Evolutionary conservation across 2,797 vertebrate genomes (phyloP), one percentile per base, ranked within the genome.

Genomic region (Crenuchus spilurus): DNA sequence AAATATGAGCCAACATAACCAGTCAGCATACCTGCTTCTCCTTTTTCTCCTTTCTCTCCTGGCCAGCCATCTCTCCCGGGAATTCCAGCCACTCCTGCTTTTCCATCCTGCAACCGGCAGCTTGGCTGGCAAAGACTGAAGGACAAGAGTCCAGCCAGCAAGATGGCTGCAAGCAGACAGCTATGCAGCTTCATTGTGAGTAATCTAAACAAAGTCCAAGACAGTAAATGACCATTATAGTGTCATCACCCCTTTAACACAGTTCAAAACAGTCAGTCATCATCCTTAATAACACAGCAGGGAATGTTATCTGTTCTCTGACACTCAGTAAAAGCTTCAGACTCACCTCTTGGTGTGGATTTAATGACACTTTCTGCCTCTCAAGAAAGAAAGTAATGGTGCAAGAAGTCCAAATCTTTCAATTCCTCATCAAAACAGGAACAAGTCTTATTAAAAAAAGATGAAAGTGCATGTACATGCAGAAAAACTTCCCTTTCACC

Each of bases 21-120:
- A 67, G 6, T 4, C 33, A 46, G 18, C n/a, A 71, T 86, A 95
- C 94, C 94, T 88, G 90, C 81, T 14, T 93, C 90, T 0, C 94
- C 94, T 87, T 94, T 95, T 68, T 91, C 83, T 81, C 94, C 94
- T 26, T 84, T 93, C 41, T 84, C 70, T 11, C 94, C 94, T 0
- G 89, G 86, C 0, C 87, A 64, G 3, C 94, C 94, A 0, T 94
- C 91, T 83, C 86, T 92, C 42, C 94, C 94, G 37, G 76, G 16
- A 31, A 37, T 1, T 41, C 84, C 87, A 0, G 85, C 81, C 31
- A 84, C 14, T 6, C 94, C 94, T 0, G 92, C 4, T 77, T 13
- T 72, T 22, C 85, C 85, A 49, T 85, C 76, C 1, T 61, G 42
- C 4, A 72, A 30, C 10, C 6, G 49, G 51, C 84, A 87, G 3